Conservation (phyloP, 2,797 vertebrate species). For the Melanotaenia boesemani region DNA sequence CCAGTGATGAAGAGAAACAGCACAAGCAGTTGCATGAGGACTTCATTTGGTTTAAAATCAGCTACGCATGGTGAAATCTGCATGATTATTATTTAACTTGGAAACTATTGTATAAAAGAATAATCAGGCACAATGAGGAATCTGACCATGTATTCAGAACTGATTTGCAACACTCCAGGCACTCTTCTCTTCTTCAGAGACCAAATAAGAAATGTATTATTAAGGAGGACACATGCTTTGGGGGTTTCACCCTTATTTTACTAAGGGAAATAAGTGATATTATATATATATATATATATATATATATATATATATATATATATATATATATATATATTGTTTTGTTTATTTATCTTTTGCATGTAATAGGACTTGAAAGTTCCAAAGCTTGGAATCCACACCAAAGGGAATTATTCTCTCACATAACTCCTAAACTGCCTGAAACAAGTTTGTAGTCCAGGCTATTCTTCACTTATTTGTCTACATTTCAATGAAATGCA, state of each 20-base stretch:
- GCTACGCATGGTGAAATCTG: too few relatives aligned
- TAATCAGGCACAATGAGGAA: background rate
- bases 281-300: too few relatives aligned
- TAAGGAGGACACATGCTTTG: background rate
- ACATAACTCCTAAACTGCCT: background rate
- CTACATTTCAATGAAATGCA: background rate
- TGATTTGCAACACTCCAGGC: background rate
- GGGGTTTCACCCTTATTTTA: background rate
- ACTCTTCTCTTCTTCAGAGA: background rate
- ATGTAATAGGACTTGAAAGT: too few relatives aligned
- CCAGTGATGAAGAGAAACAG: too few relatives aligned
- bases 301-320: background rate
- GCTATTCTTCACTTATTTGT: background rate
- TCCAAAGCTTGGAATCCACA: background rate
- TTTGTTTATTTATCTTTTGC: too few relatives aligned
- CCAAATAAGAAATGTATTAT: background rate
- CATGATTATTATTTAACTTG: background rate
- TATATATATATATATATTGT: too few relatives aligned
- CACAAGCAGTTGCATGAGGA: too few relatives aligned
- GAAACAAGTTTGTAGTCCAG: background rate
- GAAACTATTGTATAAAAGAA: background rate
- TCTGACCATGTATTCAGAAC: background rate
- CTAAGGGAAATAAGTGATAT: too few relatives aligned
- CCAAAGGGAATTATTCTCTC: slow-evolving; percentile 5
- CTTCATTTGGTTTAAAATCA: too few relatives aligned